Base-by-base conservation (phyloP, 2,888 invertebrate genomes). In the Perdita meconis region DNA sequence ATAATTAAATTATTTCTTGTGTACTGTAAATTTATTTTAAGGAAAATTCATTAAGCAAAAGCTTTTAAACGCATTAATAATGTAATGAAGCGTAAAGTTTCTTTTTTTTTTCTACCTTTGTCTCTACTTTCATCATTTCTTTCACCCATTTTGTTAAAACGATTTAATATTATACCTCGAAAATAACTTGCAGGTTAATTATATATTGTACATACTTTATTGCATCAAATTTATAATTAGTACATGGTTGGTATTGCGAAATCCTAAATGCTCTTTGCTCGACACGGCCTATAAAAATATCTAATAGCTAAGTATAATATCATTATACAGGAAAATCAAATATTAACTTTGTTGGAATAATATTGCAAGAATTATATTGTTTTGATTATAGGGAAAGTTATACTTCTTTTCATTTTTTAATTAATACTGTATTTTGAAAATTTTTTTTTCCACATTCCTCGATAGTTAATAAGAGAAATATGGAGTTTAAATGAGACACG, bases 181-280 rank as follows among this genome's bases (percentile, higher is more conserved):
- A 22, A 12, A 44, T 65, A 65, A 67, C 50, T 64, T 69, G 59
- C 42, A 59, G n/a, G 61, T 81, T 65, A 72, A 50, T 79, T 47
- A 56, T 73, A 74, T 63, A 55, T 40, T 51, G 42, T 60, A 61
- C 63, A 78, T 66, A 73, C 73, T 81, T 84, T 78, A 84, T 78
- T 78, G 74, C 82, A 74, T 88, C 84, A 88, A 87, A 86, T 84
- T 89, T 89, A 89, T 89, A 89, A 89, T 89, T 89, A 89, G 89
- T 87, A 86, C 87, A 83, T 85, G 80, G 83, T 86, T 66, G 77
- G 68, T 78, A 86, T 89, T 89, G 89, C 81, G 88, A 88, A 89
- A 89, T 87, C 79, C 76, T 81, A 74, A 82, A 80, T 69, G 82
- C 84, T 86, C 85, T 87, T 78, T 80, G 74, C 80, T 82, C 80